Base-by-base conservation (phyloP, 2,797 vertebrate species). In the Vultur gryphus region DNA sequence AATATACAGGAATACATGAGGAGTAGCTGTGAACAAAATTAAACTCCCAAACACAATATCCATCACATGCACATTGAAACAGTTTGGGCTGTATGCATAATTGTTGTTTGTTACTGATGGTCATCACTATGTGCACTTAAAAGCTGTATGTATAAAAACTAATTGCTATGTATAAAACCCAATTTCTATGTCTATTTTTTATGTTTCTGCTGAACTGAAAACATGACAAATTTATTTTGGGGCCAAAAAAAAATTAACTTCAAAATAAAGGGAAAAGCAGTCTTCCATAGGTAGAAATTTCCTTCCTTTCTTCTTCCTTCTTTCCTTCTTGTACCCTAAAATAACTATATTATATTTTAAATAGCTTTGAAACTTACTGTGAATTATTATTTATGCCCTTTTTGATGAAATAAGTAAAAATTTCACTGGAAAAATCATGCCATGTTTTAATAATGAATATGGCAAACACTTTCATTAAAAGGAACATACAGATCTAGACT, bases 21-120 rank as follows among this genome's bases (percentile, higher is more conserved):
- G 23, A 90, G 20, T 18, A 82, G 9, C 18, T 69, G 8, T 44
- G 33, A 51, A 65, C 18, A 72, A 69, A 84, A 59, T 55, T 31
- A 64, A 71, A 26, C 17, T 66, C 44, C 10, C 12, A 7, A 91
- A 51, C 25, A 20, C 11, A 43, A 2, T 31, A 49, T 49, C 46
- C 6, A 29, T 59, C n/a, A n/a, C 9, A 20, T 17, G 10, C 19
- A 57, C 17, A 46, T 31, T 26, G 10, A 26, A 80, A 43, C 18
- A 62, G 1, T 58, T 85, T 54, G 18, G 73, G 13, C 8, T 57
- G 6, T 37, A 49, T 0, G 1, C 1, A 4, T 31, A 52, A 52
- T 13, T 88, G 37, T 6, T 3, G 10, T 43, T 89, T 85, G 4
- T 29, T 69, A 37, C 31, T 52, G 39, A 51, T 20, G 52, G 26